Evolutionary conservation across 2,888 invertebrate genomes (phyloP).

Genomic region (Trachelus iudaicus): DNA sequence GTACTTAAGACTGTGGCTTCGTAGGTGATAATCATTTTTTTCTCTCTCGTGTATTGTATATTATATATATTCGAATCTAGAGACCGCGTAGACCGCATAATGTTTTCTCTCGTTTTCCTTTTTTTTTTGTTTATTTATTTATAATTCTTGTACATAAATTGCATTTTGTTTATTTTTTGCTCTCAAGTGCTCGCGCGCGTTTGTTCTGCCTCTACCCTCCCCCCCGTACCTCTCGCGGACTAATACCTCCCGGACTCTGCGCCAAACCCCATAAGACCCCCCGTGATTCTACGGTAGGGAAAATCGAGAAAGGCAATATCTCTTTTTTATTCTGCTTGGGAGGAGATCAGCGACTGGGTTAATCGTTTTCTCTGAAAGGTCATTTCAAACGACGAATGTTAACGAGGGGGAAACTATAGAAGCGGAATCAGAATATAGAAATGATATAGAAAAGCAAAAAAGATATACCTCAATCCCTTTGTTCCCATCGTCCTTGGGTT

Average conservation of each 20-base stretch:
- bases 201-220: not conserved
- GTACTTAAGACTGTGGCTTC: constrained; percentile 60
- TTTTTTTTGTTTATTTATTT: constrained; percentile 26
- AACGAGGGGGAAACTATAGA: not conserved
- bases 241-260: not conserved
- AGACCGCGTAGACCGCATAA: constrained; percentile 29
- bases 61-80: constrained; percentile 28
- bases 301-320: too few relatives aligned
- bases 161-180: constrained; percentile 22
- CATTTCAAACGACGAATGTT: not conserved
- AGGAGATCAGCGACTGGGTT: not conserved
- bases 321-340: not conserved
- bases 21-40: constrained; percentile 37
- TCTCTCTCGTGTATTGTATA: constrained; percentile 17
- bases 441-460: not conserved
- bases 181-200: not conserved
- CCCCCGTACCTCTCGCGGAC: not conserved
- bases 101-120: constrained; percentile 47
- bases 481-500: not conserved
- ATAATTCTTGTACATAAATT: constrained; percentile 29
- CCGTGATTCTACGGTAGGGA: too few relatives aligned
- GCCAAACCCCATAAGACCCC: not conserved
- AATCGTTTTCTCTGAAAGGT: not conserved
- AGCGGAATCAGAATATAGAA: not conserved
- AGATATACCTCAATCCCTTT: not conserved